phyloP scores from a whole-genome alignment of 2,888 invertebrate genomes.

The Ectropis crepuscularia region DNA sequence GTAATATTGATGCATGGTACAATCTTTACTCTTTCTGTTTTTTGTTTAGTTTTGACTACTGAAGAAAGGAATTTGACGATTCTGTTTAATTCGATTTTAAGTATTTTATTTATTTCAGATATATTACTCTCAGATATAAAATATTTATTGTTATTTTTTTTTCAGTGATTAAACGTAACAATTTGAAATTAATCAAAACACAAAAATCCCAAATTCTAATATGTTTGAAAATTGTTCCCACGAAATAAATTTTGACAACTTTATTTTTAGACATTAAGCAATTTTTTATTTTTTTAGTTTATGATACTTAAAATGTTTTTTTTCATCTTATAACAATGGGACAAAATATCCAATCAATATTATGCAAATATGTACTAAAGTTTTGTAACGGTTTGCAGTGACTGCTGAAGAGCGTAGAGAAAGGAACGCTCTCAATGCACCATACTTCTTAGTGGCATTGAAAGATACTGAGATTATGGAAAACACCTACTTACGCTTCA shows the following conservation, averaged over 20 bases:
- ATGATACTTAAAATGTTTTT: too few relatives aligned
- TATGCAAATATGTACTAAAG: not conserved
- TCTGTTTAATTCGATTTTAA: not conserved
- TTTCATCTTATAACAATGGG: too few relatives aligned
- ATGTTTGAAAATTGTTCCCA: too few relatives aligned
- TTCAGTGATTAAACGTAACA: too few relatives aligned
- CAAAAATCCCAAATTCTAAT: too few relatives aligned
- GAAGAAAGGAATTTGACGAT: not conserved
- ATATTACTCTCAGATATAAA: too few relatives aligned
- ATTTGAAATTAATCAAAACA: too few relatives aligned
- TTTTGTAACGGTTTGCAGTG: constrained; percentile 73
- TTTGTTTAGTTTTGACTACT: constrained; percentile 8
- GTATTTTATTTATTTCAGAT: not conserved
- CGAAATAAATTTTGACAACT: too few relatives aligned
- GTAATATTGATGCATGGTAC: constrained; percentile 42
- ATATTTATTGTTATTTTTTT: too few relatives aligned
- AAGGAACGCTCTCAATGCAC: constrained; percentile 89
- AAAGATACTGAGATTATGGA: constrained; percentile 95
- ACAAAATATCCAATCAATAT: too few relatives aligned
- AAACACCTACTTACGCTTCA: constrained; percentile 93
- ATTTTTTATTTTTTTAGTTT: too few relatives aligned
- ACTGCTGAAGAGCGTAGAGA: constrained; percentile 89
- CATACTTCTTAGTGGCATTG: constrained; percentile 93
- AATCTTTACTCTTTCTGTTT: constrained; percentile 7
- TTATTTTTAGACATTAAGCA: too few relatives aligned